Percentiles rank a stretch among this genome's conserved stretches.
Conservation (phyloP, 2,113 vertebrate species). For the Mus spicilegus region DNA sequence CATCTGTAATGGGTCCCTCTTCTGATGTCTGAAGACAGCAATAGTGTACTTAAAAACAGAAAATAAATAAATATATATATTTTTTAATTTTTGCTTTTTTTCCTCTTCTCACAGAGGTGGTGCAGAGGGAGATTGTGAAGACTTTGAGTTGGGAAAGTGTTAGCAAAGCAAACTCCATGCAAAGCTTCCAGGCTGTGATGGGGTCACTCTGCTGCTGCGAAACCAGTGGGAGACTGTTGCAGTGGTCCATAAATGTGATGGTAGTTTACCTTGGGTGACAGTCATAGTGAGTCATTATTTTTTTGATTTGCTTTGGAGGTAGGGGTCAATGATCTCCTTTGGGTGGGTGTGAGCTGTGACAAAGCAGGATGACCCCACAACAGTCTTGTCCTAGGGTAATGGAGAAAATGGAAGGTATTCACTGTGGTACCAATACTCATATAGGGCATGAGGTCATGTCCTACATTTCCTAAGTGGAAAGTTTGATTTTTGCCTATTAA, state of each 20-base stretch:
- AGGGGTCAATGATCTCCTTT: not conserved
- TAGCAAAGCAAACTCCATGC: not conserved
- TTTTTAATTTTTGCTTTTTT: not conserved
- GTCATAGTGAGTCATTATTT: not conserved
- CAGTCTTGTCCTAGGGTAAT: not conserved
- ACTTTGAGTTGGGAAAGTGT: not conserved
- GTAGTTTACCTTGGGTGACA: not conserved
- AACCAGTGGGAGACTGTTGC: not conserved
- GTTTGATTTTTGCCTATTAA: slow-evolving; percentile 24
- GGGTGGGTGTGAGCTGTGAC: not conserved
- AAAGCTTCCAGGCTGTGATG: not conserved
- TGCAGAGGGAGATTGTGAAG: not conserved
- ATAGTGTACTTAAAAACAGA: no score
- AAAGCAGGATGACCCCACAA: not conserved
- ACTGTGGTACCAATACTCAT: fast-evolving
- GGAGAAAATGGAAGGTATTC: not conserved
- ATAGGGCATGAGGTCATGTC: not conserved
- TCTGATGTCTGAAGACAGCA: no score
- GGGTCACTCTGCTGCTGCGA: not conserved
- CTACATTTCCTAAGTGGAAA: not conserved
- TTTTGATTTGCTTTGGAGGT: not conserved
- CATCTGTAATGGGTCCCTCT: no score
- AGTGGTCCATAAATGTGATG: not conserved
- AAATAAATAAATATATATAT: no score
- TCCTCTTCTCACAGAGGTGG: not conserved